Evolutionary conservation across 2,888 invertebrate species (phyloP).

Genomic region (Galeopsomyia nigrocyanea): DNA sequence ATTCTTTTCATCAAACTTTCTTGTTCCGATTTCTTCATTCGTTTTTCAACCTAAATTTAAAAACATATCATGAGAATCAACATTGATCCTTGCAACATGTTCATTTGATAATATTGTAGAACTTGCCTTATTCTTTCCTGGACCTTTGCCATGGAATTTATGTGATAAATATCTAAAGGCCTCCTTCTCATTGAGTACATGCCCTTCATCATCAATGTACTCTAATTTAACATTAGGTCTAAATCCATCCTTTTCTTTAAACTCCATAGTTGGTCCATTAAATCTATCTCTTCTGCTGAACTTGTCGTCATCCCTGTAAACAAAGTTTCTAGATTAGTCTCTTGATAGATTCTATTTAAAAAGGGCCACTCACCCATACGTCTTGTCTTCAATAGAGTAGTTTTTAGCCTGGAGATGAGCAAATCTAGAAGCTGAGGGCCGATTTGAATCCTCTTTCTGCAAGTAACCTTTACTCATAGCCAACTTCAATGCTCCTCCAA

Average conservation of each 20-base stretch:
- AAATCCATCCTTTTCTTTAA: constrained; percentile 91
- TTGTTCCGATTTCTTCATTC: constrained; percentile 93
- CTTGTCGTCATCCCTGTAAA: constrained; percentile 82
- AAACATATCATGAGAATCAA: too few species aligned
- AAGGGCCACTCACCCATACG: constrained; percentile 72
- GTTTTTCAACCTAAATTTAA: constrained; percentile 80
- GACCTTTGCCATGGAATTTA: constrained; percentile 99
- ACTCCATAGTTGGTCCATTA: constrained; percentile 89
- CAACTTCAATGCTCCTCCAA: constrained; percentile 90
- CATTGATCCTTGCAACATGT: too few species aligned
- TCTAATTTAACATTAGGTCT: constrained; percentile 95
- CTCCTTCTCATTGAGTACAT: constrained; percentile 93
- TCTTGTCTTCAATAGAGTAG: constrained; percentile 85
- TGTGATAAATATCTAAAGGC: constrained; percentile 97
- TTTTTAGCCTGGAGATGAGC: constrained; percentile 84
- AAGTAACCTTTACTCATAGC: constrained; percentile 96
- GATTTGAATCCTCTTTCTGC: constrained; percentile 83
- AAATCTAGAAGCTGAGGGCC: constrained; percentile 80
- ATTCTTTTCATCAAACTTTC: constrained; percentile 97
- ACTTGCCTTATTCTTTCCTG: constrained; percentile 93
- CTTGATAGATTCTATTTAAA: not conserved
- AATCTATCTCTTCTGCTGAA: constrained; percentile 82
- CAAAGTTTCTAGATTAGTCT: constrained; percentile 35
- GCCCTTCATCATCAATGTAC: constrained; percentile 97
- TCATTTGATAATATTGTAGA: not conserved